These are phyloP conservation scores for Enoplosus armatus DNA, from an alignment of 2,797 vertebrate species.

Conservation along the genomic window DNA sequence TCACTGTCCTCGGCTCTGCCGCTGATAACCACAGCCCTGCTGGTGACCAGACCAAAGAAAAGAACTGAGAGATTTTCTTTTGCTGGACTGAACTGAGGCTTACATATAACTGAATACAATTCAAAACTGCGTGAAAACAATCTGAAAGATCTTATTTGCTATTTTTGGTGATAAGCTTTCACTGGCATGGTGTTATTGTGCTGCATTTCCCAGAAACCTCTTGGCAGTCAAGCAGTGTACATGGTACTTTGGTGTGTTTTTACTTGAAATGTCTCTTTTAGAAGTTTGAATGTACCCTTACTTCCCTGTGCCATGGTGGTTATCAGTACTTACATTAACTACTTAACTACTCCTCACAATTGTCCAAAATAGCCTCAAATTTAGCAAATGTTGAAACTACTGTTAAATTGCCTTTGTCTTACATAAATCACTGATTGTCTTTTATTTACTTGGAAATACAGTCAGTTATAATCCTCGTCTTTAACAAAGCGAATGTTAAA, in stretches of 20 bases:
- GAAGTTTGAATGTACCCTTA: conserved; percentile 40
- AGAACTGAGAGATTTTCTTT: background rate
- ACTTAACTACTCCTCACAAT: conserved; percentile 28
- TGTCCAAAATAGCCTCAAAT: conserved; percentile 17
- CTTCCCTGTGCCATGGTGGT: conserved; percentile 26
- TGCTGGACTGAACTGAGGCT: conserved; percentile 5
- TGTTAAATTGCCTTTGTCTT: conserved; percentile 10
- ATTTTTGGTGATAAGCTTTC: conserved; percentile 48
- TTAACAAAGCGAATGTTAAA: conserved; percentile 17
- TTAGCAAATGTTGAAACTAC: background rate
- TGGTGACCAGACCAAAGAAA: conserved; percentile 20
- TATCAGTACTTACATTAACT: conserved; percentile 42
- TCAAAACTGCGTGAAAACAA: conserved; percentile 32
- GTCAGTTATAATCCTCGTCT: background rate
- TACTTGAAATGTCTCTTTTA: conserved; percentile 41
- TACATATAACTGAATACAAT: conserved; percentile 4
- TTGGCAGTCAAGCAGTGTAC: conserved; percentile 41
- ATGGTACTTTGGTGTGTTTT: conserved; percentile 35
- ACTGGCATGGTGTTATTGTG: background rate
- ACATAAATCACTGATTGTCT: background rate
- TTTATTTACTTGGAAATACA: conserved; percentile 4
- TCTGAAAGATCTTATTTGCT: conserved; percentile 30
- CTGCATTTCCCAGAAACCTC: conserved; percentile 55
- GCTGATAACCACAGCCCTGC: background rate
- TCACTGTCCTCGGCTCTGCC: background rate